Percentiles rank a stretch among this genome's conserved stretches.
phyloP scores from a whole-genome alignment of 2,888 invertebrate species.

The Corbicula japonica region DNA sequence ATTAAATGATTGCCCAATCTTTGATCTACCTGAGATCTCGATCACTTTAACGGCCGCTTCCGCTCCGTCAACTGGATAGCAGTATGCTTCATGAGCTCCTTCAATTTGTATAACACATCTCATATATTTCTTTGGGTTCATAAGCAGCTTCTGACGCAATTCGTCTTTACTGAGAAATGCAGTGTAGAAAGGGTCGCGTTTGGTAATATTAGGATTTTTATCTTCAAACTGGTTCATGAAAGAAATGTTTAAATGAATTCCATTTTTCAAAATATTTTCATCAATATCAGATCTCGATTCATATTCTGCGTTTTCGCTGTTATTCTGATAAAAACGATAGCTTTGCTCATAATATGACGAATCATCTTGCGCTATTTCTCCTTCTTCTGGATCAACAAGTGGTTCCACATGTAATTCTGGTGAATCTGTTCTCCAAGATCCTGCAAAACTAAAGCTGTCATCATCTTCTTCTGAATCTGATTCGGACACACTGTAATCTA shows the following conservation, averaged over 20 bases:
- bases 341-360: constrained; percentile 38
- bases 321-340: constrained; percentile 9
- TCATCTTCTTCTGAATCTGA: constrained; percentile 29
- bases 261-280: constrained; percentile 15
- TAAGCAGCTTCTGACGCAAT: constrained; percentile 11
- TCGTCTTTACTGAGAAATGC: constrained; percentile 10
- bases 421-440: not conserved
- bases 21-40: constrained; percentile 66
- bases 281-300: not conserved
- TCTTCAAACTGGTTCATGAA: constrained; percentile 24
- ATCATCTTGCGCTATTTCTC: not conserved
- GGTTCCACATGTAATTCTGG: constrained; percentile 5
- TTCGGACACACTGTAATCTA: constrained; percentile 10
- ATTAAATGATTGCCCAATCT: constrained; percentile 67
- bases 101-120: constrained; percentile 62
- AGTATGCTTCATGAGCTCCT: constrained; percentile 62
- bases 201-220: constrained; percentile 3
- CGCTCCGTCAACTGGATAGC: constrained; percentile 47
- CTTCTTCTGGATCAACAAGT: not conserved
- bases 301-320: not conserved
- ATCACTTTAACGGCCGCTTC: constrained; percentile 21
- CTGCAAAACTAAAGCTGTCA: not conserved
- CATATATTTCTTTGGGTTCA: constrained; percentile 42
- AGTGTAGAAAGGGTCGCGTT: constrained; percentile 13
- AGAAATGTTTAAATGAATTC: constrained; percentile 14